phyloP scores from a whole-genome alignment of 2,113 vertebrate species.

The Prochilodus magdalenae region DNA sequence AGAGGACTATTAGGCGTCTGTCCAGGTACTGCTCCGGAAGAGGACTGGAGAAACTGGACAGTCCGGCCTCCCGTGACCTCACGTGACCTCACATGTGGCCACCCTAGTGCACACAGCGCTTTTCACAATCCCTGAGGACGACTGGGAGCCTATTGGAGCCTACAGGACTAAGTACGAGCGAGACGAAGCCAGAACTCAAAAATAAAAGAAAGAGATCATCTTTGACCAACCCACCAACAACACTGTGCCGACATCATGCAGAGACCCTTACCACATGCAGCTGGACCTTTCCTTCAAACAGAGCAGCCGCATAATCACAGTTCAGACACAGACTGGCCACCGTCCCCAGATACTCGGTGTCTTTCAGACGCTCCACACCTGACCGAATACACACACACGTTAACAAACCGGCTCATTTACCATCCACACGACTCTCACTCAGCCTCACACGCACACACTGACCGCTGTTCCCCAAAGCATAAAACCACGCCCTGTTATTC shows the following conservation, averaged over 20 bases:
- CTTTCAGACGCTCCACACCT: conserved; percentile 90
- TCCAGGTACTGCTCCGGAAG: too few species aligned
- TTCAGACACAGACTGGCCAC: conserved; percentile 91
- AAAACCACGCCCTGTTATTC: conserved; percentile 99
- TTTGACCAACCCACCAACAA: background rate
- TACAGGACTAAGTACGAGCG: too few species aligned
- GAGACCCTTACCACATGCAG: conserved; percentile 89
- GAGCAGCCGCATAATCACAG: conserved; percentile 91
- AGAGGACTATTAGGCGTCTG: too few species aligned
- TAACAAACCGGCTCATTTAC: background rate
- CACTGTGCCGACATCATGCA: background rate
- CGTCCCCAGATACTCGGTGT: conserved; percentile 93
- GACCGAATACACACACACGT: conserved; percentile 4
- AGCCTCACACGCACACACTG: conserved; percentile 59
- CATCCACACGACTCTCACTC: background rate
- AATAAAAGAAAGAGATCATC: too few species aligned
- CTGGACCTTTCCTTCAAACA: conserved; percentile 96
- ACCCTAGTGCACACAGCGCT: too few species aligned
- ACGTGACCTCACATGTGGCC: too few species aligned
- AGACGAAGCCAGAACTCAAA: too few species aligned
- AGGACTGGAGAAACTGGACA: too few species aligned
- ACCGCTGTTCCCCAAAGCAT: conserved; percentile 85
- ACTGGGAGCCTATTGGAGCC: too few species aligned
- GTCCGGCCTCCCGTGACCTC: too few species aligned
- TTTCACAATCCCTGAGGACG: too few species aligned